Evolutionary conservation across 2,888 invertebrate species (phyloP), one percentile per base, ranked within the genome.

Genomic region (Hirtodrosophila trivittata): DNA sequence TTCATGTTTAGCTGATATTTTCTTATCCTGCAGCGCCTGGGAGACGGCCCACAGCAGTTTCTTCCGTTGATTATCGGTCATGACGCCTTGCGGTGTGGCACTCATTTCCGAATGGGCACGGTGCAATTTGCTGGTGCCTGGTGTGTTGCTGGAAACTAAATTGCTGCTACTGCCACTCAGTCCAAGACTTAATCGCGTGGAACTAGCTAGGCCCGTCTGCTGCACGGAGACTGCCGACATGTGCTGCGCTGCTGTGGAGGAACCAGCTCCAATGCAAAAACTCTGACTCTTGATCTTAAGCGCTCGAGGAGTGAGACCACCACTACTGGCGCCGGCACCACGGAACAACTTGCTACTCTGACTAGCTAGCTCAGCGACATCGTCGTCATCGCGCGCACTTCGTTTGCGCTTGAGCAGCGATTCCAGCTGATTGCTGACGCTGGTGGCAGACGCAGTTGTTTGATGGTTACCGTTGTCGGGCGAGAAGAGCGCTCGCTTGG

Each of bases 11-110:
- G 92, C 92, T 0, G 93, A 93, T 85, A 95, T 94, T 33, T 95
- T 95, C 88, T 94, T 94, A 18, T 92, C 92, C 37, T 95, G 93
- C 12, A 96, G 91, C 0, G 96, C 95, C 83, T 95, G 94, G 1
- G 95, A 94, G 3, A 96, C 95, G 0, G 96, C 95, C 95, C 95
- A 96, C 12, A 95, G 91, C 18, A 96, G 91, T 92, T 96, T 96
- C 95, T 89, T 90, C 30, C 89, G 85, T 43, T 90, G 91, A 58
- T 89, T 90, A 51, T 90, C 90, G 1, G 89, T 88, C 63, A 90
- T 83, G 43, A 63, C 63, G 58, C 70, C 81, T 45, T 75, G 82
- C 9, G 75, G 64, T 3, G 75, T 67, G 7, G 76, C 77, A 41
- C 77, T 54, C 72, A 85, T 81, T 16, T 89, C 89, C 0, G 89